These are phyloP conservation scores for Steinernema khuongi DNA, from an alignment of 1,140 invertebrate species.

Conservation along the genomic window DNA sequence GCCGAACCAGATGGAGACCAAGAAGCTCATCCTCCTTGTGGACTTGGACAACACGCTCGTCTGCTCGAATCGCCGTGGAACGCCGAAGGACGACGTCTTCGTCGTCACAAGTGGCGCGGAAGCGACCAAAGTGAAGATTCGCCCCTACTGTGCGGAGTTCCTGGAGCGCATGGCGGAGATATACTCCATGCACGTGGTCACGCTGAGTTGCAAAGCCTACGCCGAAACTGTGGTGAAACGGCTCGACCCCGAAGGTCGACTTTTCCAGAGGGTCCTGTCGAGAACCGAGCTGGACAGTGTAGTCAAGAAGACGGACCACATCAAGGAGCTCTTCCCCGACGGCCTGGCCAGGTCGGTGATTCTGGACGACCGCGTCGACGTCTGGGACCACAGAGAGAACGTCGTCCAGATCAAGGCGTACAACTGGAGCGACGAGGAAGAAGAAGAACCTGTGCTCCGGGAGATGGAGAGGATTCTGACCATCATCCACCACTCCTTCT, in stretches of 20 bases:
- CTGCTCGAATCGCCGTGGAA: not conserved
- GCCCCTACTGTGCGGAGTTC: not conserved
- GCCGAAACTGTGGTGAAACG: not conserved
- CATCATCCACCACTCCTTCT: not conserved
- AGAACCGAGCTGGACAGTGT: not conserved
- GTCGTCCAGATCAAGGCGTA: not conserved
- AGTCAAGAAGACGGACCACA: not conserved
- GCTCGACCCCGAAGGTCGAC: not conserved
- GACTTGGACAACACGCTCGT: not conserved
- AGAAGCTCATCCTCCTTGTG: not conserved
- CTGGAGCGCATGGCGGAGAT: not conserved
- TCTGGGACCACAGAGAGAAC: not conserved
- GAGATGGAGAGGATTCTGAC: not conserved
- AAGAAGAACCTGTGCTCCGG: not conserved
- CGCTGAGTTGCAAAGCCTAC: not conserved
- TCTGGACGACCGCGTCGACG: not conserved
- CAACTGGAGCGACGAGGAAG: not conserved
- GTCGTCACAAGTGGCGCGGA: not conserved
- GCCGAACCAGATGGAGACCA: too few relatives aligned
- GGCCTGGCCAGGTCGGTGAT: not conserved
- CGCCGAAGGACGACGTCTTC: not conserved
- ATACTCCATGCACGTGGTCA: not conserved
- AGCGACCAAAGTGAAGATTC: not conserved
- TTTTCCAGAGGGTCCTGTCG: not conserved
- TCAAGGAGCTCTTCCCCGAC: not conserved